Conservation (phyloP, 2,797 vertebrate species). For the Threskiornis aethiopicus region DNA sequence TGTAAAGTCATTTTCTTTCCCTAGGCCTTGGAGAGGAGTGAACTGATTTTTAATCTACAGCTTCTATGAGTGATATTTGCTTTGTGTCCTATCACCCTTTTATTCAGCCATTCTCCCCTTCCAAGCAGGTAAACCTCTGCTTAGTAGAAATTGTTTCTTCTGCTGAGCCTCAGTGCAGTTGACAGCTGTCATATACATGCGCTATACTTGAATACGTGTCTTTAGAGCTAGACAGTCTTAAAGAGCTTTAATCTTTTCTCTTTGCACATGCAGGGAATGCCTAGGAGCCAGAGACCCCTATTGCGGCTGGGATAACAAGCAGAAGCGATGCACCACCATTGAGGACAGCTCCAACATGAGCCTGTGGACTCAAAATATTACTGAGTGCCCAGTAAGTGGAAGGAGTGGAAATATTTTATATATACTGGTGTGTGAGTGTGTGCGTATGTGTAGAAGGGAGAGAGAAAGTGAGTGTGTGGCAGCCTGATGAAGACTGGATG, state of each 20-base stretch:
- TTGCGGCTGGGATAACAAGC: conserved; percentile 95
- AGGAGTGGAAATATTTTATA: not conserved
- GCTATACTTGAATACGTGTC: not conserved
- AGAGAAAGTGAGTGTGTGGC: not conserved
- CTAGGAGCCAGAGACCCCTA: conserved; percentile 94
- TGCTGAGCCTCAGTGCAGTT: not conserved
- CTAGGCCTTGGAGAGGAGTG: conserved; percentile 23
- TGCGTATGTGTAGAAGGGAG: not conserved
- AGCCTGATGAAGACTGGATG: not conserved
- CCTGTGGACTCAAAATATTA: conserved; percentile 98
- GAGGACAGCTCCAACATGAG: conserved; percentile 99
- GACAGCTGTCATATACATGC: conserved; percentile 47
- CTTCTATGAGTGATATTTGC: conserved; percentile 39
- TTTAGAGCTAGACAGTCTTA: conserved; percentile 1
- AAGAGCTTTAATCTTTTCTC: conserved; percentile 48
- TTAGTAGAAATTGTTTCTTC: conserved; percentile 55
- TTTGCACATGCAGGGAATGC: conserved; percentile 81
- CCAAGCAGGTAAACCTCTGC: conserved; percentile 47
- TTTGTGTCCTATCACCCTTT: conserved; percentile 13
- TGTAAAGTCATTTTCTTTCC: conserved; percentile 59
- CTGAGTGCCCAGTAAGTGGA: conserved; percentile 89
- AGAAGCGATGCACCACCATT: conserved; percentile 90
- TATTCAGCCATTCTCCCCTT: not conserved
- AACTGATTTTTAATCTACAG: conserved; percentile 47
- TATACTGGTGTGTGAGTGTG: not conserved